These are phyloP conservation scores for Conus betulinus DNA, from an alignment of 1,140 invertebrate genomes.

Conservation along the genomic window DNA sequence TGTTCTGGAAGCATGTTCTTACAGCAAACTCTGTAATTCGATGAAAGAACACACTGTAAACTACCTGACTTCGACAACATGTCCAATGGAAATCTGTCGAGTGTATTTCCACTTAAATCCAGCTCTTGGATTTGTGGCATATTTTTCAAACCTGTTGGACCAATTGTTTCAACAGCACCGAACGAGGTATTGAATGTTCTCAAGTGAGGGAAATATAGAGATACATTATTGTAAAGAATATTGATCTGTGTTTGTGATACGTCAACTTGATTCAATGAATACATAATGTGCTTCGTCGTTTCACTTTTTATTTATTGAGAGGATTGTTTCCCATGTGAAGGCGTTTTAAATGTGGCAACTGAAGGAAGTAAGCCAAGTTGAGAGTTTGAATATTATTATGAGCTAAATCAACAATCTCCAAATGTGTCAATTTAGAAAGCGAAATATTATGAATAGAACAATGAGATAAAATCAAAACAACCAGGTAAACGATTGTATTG, in stretches of 20 bases:
- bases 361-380: not conserved
- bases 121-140: not conserved
- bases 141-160: not conserved
- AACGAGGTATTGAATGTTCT: not conserved
- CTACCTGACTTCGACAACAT: not conserved
- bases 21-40: slow-evolving; percentile 16
- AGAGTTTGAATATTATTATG: not conserved
- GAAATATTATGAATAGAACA: not conserved
- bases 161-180: not conserved
- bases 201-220: not conserved
- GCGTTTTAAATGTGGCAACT: not conserved
- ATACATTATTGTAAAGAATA: not conserved
- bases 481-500: not conserved
- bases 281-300: too few species aligned
- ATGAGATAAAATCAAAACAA: not conserved
- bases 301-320: not conserved
- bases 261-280: not conserved
- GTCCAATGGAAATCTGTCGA: not conserved
- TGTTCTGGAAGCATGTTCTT: not conserved
- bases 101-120: not conserved
- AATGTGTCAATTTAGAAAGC: not conserved
- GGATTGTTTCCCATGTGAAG: not conserved
- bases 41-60: not conserved
- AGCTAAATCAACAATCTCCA: not conserved
- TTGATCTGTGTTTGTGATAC: too few species aligned